Evolutionary conservation across 2,888 invertebrate species (phyloP).

Genomic region (Leptopilina drosophilae): DNA sequence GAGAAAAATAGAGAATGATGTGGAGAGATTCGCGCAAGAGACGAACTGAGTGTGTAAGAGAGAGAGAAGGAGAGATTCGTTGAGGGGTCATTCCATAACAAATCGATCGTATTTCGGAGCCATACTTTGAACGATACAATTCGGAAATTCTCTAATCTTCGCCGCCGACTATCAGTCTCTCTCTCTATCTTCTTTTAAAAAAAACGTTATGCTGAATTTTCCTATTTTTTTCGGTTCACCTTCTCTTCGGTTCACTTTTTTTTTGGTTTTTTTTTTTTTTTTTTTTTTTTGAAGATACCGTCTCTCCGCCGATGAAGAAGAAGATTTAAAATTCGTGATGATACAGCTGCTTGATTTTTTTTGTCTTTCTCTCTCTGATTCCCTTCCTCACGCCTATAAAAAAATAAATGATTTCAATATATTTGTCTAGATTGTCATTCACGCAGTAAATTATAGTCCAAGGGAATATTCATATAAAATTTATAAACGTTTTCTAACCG

Average conservation of each 20-base stretch:
- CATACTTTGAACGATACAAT: conserved; percentile 26
- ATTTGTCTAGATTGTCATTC: background rate
- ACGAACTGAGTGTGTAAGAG: background rate
- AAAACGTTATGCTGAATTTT: conserved; percentile 27
- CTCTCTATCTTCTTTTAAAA: background rate
- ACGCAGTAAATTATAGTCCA: background rate
- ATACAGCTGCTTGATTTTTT: conserved; percentile 27
- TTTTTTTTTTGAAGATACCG: conserved; percentile 21
- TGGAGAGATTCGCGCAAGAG: conserved; percentile 36
- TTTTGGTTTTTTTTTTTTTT: background rate
- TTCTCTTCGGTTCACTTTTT: background rate
- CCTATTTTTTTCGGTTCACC: conserved; percentile 28
- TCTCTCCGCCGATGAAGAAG: background rate
- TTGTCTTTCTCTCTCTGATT: background rate
- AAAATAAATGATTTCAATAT: conserved; percentile 16
- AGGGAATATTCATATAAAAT: background rate
- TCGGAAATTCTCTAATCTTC: conserved; percentile 42
- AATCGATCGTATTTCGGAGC: conserved; percentile 38
- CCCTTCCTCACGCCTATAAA: background rate
- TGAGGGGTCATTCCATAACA: conserved; percentile 41
- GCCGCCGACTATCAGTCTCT: conserved; percentile 37
- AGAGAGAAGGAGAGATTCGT: conserved; percentile 25
- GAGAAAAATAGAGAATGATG: conserved; percentile 44
- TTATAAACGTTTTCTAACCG: too few relatives aligned
- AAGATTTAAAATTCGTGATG: conserved; percentile 9